These are phyloP conservation scores for human (Homo sapiens) DNA, from an alignment of 2,113 vertebrate genomes.

Conservation along the genomic window DNA sequence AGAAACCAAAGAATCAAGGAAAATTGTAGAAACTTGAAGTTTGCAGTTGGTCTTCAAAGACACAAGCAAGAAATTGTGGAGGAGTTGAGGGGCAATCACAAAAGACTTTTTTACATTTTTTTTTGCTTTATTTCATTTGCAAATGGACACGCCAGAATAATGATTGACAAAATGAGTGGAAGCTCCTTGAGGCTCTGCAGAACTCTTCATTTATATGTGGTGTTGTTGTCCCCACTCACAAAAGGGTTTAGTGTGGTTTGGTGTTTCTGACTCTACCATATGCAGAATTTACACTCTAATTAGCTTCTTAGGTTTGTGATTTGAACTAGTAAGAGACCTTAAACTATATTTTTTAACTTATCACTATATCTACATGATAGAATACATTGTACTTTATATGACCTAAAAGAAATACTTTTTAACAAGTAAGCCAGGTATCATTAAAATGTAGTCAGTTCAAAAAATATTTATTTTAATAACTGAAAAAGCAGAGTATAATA, in stretches of 20 bases:
- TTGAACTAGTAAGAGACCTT: not conserved
- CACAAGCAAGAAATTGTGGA: not conserved
- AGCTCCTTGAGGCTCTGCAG: not conserved
- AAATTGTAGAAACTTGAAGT: not conserved
- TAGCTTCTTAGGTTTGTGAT: not conserved
- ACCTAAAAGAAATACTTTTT: not conserved
- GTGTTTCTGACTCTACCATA: not conserved
- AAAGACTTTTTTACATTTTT: not conserved
- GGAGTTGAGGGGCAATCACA: not conserved
- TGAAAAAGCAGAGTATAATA: not conserved
- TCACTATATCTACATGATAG: not conserved
- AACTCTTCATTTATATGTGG: not conserved
- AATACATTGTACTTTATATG: not conserved
- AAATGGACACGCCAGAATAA: not conserved
- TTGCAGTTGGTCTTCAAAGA: not conserved
- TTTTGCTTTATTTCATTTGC: not conserved
- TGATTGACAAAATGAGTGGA: not conserved
- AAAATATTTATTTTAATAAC: conserved; percentile 27
- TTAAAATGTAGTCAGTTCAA: conserved; percentile 4
- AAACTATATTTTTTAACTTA: not conserved
- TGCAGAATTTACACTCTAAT: not conserved
- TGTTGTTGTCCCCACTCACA: not conserved
- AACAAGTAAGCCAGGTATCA: not conserved
- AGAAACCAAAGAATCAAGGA: not conserved
- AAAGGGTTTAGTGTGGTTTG: not conserved